Base-by-base conservation (phyloP, 64 coral and sea anemone species). In the Actinia tenebrosa region DNA sequence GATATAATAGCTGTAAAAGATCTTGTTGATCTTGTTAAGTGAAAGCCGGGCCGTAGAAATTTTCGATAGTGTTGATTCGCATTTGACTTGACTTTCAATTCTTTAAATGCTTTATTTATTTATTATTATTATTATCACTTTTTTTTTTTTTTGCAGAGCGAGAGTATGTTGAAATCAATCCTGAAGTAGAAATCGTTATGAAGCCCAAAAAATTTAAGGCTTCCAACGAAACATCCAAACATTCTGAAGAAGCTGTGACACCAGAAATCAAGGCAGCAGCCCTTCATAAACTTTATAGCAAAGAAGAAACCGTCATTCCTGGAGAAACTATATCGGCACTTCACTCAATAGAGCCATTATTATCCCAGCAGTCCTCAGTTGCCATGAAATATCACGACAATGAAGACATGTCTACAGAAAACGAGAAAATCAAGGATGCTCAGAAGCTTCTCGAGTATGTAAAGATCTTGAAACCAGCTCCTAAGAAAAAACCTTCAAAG, bases 361-460 rank as follows among this genome's bases (percentile, higher is more conserved):
- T 97, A 37, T 86, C 89, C 30, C 91, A 97, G 19, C 94, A 97
- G 56, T 90, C 94, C 19, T 90, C 89, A 60, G 94, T 89, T 54
- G 91, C 89, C 25, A 92, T 97, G 88, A 93, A 97, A 84, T 97
- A 92, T 59, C 91, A 85, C 43, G 56, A 97, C 15, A 97, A 97
- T 58, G 50, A 81, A 81, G 94, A 97, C 58, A 84, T 97, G 86
- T 86, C 56, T 10, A 78, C 86, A 19, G 91, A 97, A 89, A 93
- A 89, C 16, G 88, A 97, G 71, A 97, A 97, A 82, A 97, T 97
- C 64, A 91, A 60, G 16, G 94, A 97, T 71, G 94, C 94, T 10
- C 84, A 97, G 50, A 92, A 93, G 64, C 72, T 97, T 10, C 81
- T 97, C 9, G 91, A 92, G 43, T 86, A 97, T 45, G 94, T 93